Base-by-base conservation (phyloP, 2,113 vertebrate species). In the Thryonomys swinderianus region DNA sequence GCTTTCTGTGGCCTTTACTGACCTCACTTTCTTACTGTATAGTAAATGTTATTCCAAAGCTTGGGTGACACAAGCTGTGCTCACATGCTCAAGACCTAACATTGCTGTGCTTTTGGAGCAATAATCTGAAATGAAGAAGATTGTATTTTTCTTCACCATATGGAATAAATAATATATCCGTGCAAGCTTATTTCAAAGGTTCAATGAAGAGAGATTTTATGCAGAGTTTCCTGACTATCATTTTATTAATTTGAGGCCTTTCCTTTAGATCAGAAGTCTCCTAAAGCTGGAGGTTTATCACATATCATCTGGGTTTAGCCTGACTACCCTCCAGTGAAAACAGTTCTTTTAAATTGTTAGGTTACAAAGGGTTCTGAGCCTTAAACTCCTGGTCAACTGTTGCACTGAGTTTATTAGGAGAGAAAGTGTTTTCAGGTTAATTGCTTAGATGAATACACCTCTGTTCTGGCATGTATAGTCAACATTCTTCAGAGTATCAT, bases 391-490 rank as follows among this genome's bases (percentile, higher is more conserved):
- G 88, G 84, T 92, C 92, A 78, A 10, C 71, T 13, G 3, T 93
- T 87, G 84, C 45, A 51, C 53, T 7, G 32, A 90, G 92, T 96
- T 97, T 93, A 83, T 96, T 96, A 92, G 87, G 1, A 40, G 71
- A 80, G 94, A 79, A 62, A 90, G 82, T 96, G 90, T 88, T 96
- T 85, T 13, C 16, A 12, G 88, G 88, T 71, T 30, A 18, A n/a
- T 90, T 34, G 55, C 85, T 37, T 62, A 94, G 94, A 96, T 96
- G 81, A 74, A 95, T 71, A 0, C 45, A 5, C 16, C n/a, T 45
- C 40, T 73, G 66, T 92, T 53, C 90, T 79, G 61, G 71, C 16
- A 7, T 32, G 45, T 30, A 18, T 37, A 42, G 32, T 25, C 45
- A 64, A 61, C 74, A 76, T 78, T 64, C 55, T 79, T 67, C 53